These are phyloP conservation scores for Agrotis exclamationis DNA, from an alignment of 2,888 invertebrate genomes.

Conservation along the genomic window DNA sequence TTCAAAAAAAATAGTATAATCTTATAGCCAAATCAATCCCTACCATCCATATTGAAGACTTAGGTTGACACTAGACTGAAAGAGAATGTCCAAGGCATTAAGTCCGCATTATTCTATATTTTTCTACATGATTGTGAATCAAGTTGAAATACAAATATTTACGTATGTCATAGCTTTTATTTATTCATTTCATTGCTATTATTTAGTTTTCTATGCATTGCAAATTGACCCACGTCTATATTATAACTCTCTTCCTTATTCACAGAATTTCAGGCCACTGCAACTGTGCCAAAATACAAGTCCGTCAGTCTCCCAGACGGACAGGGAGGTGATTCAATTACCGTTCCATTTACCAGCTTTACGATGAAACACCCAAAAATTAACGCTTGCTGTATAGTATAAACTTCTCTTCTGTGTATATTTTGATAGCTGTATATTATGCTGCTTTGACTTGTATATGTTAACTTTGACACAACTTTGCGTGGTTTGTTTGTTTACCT, in stretches of 20 bases:
- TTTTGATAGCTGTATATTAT: conserved; percentile 5
- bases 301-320: not conserved
- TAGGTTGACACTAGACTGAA: too few relatives aligned
- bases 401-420: conserved; percentile 5
- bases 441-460: too few relatives aligned
- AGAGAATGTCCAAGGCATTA: too few relatives aligned
- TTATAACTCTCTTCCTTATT: not conserved
- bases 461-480: conserved; percentile 10
- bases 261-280: not conserved
- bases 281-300: conserved; percentile 3
- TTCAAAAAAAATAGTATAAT: too few relatives aligned
- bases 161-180: too few relatives aligned
- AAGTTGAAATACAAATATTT: too few relatives aligned
- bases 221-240: not conserved
- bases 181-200: too few relatives aligned
- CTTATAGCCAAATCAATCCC: too few relatives aligned
- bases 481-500: not conserved
- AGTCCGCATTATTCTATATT: too few relatives aligned
- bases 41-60: too few relatives aligned
- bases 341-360: conserved; percentile 30
- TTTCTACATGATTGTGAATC: too few relatives aligned
- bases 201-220: not conserved
- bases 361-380: conserved; percentile 11
- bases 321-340: conserved; percentile 35
- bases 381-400: conserved; percentile 1